Conservation (phyloP, 2,888 invertebrate species). For the Thelaira solivaga region DNA sequence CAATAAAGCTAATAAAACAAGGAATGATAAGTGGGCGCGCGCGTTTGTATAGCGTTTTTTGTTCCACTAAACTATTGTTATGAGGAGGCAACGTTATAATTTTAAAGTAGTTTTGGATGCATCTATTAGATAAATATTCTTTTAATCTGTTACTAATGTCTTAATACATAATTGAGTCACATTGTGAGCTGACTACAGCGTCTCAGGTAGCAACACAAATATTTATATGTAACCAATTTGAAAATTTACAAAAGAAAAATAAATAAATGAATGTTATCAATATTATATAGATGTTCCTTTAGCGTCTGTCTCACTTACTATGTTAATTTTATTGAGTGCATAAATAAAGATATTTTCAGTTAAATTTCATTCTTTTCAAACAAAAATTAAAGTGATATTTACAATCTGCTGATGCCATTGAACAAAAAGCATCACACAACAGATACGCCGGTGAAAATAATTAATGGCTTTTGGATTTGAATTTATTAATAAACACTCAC, state of each 20-base stretch:
- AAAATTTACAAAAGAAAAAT: conserved; percentile 36
- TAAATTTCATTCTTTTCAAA: background rate
- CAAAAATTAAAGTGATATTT: conserved; percentile 8
- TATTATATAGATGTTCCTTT: background rate
- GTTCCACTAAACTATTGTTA: no score
- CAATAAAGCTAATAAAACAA: no score
- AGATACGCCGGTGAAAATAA: conserved; percentile 2
- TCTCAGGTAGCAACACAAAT: conserved; percentile 59
- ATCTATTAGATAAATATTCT: background rate
- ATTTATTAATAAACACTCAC: conserved; percentile 13
- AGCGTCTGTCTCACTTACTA: background rate
- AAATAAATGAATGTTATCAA: conserved; percentile 48
- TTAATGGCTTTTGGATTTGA: conserved; percentile 31
- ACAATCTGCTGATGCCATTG: conserved; percentile 41
- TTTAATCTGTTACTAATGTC: conserved; percentile 17
- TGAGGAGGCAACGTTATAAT: no score
- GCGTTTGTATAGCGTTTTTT: no score
- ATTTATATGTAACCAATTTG: conserved; percentile 59
- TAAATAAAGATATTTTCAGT: conserved; percentile 49
- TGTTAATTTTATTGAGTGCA: background rate
- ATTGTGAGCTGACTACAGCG: conserved; percentile 13
- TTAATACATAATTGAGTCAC: conserved; percentile 31
- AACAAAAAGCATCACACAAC: background rate
- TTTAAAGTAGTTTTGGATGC: no score
- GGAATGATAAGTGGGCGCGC: no score